Percentiles rank a stretch among this genome's conserved stretches.
These are phyloP conservation scores for Macheiramphus alcinus DNA, from an alignment of 2,113 vertebrate genomes.

Conservation along the genomic window DNA sequence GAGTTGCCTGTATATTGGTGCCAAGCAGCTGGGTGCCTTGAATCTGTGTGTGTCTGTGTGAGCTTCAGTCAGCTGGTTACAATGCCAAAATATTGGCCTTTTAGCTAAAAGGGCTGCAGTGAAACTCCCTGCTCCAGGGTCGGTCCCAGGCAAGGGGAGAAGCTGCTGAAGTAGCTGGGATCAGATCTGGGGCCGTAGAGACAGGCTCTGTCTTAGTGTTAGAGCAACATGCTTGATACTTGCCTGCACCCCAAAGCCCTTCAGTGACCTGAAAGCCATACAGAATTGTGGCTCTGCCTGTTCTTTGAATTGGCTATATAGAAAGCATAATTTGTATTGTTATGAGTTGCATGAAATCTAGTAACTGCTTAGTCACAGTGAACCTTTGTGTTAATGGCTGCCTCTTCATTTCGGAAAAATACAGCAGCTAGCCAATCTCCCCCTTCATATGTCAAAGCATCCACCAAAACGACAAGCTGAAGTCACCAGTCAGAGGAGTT, in stretches of 20 bases:
- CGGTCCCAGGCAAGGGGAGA: not conserved
- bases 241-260: not conserved
- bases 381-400: not conserved
- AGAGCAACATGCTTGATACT: fast-evolving
- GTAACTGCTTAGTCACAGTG: not conserved
- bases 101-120: not conserved
- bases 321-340: not conserved
- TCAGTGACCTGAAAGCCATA: not conserved
- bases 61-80: not conserved
- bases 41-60: not conserved
- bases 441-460: not conserved
- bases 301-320: not conserved
- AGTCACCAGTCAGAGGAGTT: not conserved
- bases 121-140: not conserved
- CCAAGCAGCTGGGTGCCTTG: not conserved
- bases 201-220: not conserved
- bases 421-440: not conserved
- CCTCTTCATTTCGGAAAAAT: not conserved
- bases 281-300: not conserved
- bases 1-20: not conserved
- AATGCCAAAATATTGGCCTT: not conserved
- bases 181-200: not conserved
- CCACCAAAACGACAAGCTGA: not conserved
- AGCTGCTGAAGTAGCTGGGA: not conserved
- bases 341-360: not conserved